These are phyloP conservation scores for Eurytoma adleriae DNA, from an alignment of 2,888 invertebrate species.

Conservation along the genomic window DNA sequence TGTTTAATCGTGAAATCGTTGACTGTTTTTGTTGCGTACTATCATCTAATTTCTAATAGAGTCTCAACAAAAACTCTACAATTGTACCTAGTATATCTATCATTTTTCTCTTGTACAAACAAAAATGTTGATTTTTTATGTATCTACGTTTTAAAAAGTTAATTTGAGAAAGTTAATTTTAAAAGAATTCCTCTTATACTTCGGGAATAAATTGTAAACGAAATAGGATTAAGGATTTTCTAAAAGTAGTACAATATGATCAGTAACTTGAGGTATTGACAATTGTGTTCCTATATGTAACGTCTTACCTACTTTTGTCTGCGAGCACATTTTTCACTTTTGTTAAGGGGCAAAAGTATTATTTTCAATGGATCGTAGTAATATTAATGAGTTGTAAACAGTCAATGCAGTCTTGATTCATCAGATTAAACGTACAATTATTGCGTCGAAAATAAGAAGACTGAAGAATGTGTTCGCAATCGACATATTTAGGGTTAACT, in stretches of 20 bases:
- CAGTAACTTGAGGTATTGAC: conserved; percentile 20
- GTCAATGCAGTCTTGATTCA: not conserved
- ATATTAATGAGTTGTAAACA: conserved; percentile 11
- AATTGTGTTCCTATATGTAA: conserved; percentile 51
- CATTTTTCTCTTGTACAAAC: too few species aligned
- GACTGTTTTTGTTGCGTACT: conserved; percentile 45
- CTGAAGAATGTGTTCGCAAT: not conserved
- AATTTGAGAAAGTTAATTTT: not conserved
- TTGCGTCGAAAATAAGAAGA: conserved; percentile 3
- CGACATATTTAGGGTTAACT: conserved; percentile 10
- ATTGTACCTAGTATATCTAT: too few species aligned
- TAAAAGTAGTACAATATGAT: not conserved
- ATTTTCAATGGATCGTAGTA: not conserved
- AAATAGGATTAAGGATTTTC: conserved; percentile 30
- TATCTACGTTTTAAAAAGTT: not conserved
- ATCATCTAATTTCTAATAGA: not conserved
- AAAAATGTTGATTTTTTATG: conserved; percentile 37
- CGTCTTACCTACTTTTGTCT: conserved; percentile 44
- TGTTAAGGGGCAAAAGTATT: not conserved
- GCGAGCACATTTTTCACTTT: not conserved
- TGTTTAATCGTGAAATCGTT: conserved; percentile 32
- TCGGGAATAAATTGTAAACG: conserved; percentile 29
- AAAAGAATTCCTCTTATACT: not conserved
- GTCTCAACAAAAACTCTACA: too few species aligned
- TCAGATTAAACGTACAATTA: not conserved